These are phyloP conservation scores for Pyrgus malvae DNA, from an alignment of 2,888 invertebrate genomes.

Conservation along the genomic window DNA sequence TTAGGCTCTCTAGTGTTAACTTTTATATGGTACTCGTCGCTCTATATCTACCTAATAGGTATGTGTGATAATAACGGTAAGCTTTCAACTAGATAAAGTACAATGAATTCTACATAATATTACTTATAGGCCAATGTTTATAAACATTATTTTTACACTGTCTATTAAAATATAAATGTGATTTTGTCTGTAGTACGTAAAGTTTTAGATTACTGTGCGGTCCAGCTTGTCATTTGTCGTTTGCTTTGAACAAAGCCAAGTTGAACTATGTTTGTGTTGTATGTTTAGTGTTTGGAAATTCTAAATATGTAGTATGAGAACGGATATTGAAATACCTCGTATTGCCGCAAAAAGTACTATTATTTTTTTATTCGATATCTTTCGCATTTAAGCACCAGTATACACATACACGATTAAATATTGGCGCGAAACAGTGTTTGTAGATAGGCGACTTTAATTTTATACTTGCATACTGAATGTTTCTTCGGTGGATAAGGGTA, in stretches of 20 bases:
- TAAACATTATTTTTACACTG: constrained; percentile 80
- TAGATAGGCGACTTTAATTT: too few species aligned
- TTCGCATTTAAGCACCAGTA: too few species aligned
- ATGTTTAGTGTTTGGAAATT: constrained; percentile 8
- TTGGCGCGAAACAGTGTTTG: too few species aligned
- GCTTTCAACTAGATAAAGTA: constrained; percentile 78
- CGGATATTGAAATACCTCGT: neutral
- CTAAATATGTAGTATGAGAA: neutral
- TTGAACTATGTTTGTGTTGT: constrained; percentile 1
- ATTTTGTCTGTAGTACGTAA: constrained; percentile 71
- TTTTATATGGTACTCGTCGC: constrained; percentile 73
- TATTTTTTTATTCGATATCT: too few species aligned
- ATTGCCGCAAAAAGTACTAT: too few species aligned
- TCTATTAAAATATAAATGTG: constrained; percentile 70
- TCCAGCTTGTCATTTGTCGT: constrained; percentile 49
- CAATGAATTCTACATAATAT: constrained; percentile 75
- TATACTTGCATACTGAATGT: too few species aligned
- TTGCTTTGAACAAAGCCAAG: constrained; percentile 22
- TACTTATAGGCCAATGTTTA: constrained; percentile 73
- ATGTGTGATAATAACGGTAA: constrained; percentile 80
- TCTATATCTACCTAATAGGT: constrained; percentile 69
- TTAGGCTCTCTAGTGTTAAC: constrained; percentile 58
- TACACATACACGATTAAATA: too few species aligned
- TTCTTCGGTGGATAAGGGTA: too few species aligned
- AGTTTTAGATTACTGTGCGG: constrained; percentile 58